These are phyloP conservation scores for Anorthoa munda DNA, from an alignment of 2,888 invertebrate genomes.

Conservation along the genomic window DNA sequence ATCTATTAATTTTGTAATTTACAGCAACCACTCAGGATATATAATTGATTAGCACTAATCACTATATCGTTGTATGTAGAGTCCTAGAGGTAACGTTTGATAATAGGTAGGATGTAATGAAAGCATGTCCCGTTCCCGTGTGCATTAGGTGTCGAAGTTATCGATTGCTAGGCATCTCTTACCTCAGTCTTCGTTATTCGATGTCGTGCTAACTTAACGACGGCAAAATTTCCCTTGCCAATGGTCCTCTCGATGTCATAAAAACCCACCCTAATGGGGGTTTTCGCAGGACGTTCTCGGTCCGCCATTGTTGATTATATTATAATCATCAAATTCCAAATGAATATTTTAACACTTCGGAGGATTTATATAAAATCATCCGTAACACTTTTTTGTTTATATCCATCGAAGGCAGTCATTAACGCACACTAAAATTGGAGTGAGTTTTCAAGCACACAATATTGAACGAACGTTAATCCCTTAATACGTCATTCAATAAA, in stretches of 20 bases:
- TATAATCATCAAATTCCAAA: slow-evolving; percentile 79
- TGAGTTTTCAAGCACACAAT: slow-evolving; percentile 59
- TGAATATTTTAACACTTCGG: slow-evolving; percentile 75
- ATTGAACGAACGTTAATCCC: slow-evolving; percentile 56
- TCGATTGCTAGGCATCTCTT: slow-evolving; percentile 76
- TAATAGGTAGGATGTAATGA: not conserved
- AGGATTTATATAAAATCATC: slow-evolving; percentile 72
- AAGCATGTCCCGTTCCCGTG: slow-evolving; percentile 29
- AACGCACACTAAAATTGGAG: slow-evolving; percentile 54
- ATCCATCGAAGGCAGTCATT: slow-evolving; percentile 71
- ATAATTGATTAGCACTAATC: not conserved
- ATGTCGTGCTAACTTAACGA: slow-evolving; percentile 99
- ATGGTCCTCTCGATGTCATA: slow-evolving; percentile 99
- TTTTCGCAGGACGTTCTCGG: slow-evolving; percentile 91
- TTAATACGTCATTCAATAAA: slow-evolving; percentile 63
- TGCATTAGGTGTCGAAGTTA: slow-evolving; percentile 47
- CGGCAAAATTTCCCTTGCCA: slow-evolving; percentile 99
- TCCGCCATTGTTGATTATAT: slow-evolving; percentile 89
- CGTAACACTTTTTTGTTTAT: slow-evolving; percentile 75
- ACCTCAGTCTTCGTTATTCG: slow-evolving; percentile 99
- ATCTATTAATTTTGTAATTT: not conserved
- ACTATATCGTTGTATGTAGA: no score
- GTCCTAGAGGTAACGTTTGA: not conserved
- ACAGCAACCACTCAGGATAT: not conserved
- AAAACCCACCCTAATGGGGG: slow-evolving; percentile 97